Evolutionary conservation across 2,113 vertebrate species (phyloP), one percentile per base, ranked within the genome.

Genomic region (Ginglymostoma cirratum): DNA sequence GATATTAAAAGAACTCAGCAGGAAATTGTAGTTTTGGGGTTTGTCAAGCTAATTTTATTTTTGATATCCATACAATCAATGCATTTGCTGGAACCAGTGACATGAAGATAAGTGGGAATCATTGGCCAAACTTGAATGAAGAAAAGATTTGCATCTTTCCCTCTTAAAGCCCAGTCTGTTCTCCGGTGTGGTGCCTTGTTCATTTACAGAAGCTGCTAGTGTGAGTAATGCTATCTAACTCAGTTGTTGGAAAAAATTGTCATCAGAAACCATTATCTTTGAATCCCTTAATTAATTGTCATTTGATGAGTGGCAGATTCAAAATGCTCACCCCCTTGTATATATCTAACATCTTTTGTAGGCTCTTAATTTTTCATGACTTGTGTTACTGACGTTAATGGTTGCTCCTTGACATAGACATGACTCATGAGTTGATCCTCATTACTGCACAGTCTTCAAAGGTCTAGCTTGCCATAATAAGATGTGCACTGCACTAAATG

Each of bases 311-410:
- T 55, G 23, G 14, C 23, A 61, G 14, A 90, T 90, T 52, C 61
- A 90, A 48, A 27, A 61, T 61, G 87, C 19, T 52, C 87, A 61
- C 87, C 87, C 87, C 65, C 52, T 90, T 90, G 55, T 52, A 61
- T 90, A 7, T 61, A 61, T 34, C 65, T 52, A 90, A 65, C 55
- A 65, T 34, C 27, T 61, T 61, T 34, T 90, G 87, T 65, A 4
- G 52, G 15, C 27, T 55, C 6, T 0, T 10, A 27, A 48, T 55
- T 52, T 52, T 21, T 52, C 86, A 89, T 30, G 86, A 89, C 10
- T 90, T 61, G 17, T 90, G 48, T 90, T n/a, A 34, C 23, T 90
- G 87, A 90, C 52, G 61, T 61, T 90, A 90, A 90, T 65, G 87
- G 65, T 90, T 90, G 87, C 30, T 55, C 10, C 27, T 27, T 90